Base-by-base conservation (phyloP, 2,888 invertebrate genomes). In the Caenorhabditis sp. region DNA sequence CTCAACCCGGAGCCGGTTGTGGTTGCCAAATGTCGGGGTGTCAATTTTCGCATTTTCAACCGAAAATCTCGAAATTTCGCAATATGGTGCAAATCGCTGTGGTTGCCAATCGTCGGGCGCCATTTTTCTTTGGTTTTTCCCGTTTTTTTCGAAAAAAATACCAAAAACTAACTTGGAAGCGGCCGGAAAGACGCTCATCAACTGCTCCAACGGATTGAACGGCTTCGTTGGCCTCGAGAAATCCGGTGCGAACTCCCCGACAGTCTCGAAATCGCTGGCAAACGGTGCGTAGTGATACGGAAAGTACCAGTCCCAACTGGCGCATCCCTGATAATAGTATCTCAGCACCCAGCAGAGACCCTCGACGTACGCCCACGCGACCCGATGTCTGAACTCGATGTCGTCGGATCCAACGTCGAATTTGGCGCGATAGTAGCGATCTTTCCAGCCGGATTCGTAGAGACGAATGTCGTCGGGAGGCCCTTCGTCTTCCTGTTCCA, bases 281-380 rank as follows among this genome's bases (percentile, higher is more conserved):
- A 99, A 99, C 8, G 99, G 99, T 20, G 99, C 98, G 93, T 99
- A 99, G 93, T 99, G 99, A 93, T 97, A 99, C 0, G 99, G 99
- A 93, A 97, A 99, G 93, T 97, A 99, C 99, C 99, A 99, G 93
- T 98, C 96, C 99, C 99, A 99, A 20, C 96, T 97, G 40, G 97
- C 96, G 93, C 98, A 99, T 67, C 99, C 98, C 94, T 98, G 98
- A 93, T 99, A 99, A 93, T 99, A 99, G 93, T 98, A 99, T 88
- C 96, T 95, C 32, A 99, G 93, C 71, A 99, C 99, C 99, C 99
- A 99, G 93, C 97, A 97, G 62, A 99, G 94, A 0, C 99, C 99
- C 65, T 95, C 94, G 2, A 97, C 97, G 93, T 99, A 99, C 92
- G 98, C 97, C 82, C 87, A 85, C 1, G 89, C 92, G 50, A 99